Evolutionary conservation across 2,797 vertebrate genomes (phyloP), one percentile per base, ranked within the genome.

Genomic region (Scarus forsteni): DNA sequence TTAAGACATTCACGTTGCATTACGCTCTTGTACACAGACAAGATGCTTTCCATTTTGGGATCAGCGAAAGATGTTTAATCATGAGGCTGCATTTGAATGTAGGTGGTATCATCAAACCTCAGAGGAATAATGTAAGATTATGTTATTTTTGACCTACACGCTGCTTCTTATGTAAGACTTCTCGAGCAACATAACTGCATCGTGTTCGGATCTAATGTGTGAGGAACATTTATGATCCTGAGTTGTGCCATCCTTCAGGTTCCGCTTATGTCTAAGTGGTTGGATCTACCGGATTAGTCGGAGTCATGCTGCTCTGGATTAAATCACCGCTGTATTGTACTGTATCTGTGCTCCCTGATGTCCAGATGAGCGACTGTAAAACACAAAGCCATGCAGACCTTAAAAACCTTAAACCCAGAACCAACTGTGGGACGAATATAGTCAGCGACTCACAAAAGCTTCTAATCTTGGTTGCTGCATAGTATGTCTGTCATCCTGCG

Each of bases 401-500:
- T 77, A 80, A 89, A 84, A 51, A 51, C 49, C 18, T 27, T 83
- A 80, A 85, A 90, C 74, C 68, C 75, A 39, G 18, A 75, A 62
- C 69, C 61, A 81, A 71, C 81, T 66, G 66, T 34, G 65, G 66
- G 62, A 77, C 85, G 68, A 76, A 73, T 81, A 75, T 66, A 60
- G 73, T 73, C 70, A 48, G 18, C 45, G 57, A 49, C 61, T 64
- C 72, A 54, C 8, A 45, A 71, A 79, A 84, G 77, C 76, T 46
- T 75, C 66, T 86, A 81, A 85, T 89, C 77, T 89, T 74, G 68
- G 50, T 60, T 16, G 35, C 34, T 46, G 70, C 79, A 79, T 57
- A 61, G 58, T 68, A 77, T 79, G 65, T 87, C 81, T 84, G 79
- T 60, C 39, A 19, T 83, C 72, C 72, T 83, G 66, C 81, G 81